Base-by-base conservation (phyloP, 2,113 vertebrate genomes). In the Vicugna pacos region DNA sequence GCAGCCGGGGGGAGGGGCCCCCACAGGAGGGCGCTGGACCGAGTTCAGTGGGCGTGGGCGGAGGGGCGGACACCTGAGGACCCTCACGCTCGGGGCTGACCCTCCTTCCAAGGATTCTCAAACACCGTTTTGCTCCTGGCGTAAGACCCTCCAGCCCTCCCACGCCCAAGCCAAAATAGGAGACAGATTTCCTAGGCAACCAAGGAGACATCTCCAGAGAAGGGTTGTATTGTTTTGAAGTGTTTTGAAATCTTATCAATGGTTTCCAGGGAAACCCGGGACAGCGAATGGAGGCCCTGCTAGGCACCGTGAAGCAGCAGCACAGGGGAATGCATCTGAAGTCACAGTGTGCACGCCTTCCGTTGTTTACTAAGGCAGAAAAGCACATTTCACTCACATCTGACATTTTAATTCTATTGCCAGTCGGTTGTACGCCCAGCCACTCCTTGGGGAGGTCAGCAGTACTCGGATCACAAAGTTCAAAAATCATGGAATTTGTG, bases 171-270 rank as follows among this genome's bases (percentile, higher is more conserved):
- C 26, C 76, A 30, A 84, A 86, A 73, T 48, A 19, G 32, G 60
- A 65, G 58, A 14, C 0, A 1, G 26, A 97, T 98, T 97, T 97
- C 96, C 96, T 26, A n/a, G 28, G 98, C 92, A 97, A 98, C 95
- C 3, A 2, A 30, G 52, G 82, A 96, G 96, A 80, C 92, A 84
- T 89, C 96, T 67, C 56, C 0, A n/a, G 93, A 77, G 85, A 60
- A 8, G 0, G 0, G 80, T 65, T 88, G 56, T 15, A 65, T 64
- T 97, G 95, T 92, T 97, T 92, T 38, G 97, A 93, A 94, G 88
- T 96, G 94, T 97, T 98, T 98, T 97, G 96, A 98, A 96, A 92
- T 91, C 96, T 95, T 96, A 96, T 98, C 96, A 96, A 67, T 89
- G 94, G 97, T 98, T 98, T 95, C 97, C 96, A 96, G 75, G 97